A percentile compares a stretch with the other conserved stretches of the same genome.
Evolutionary conservation across 2,888 invertebrate species (phyloP).

Genomic region (Amblyteles armatorius): DNA sequence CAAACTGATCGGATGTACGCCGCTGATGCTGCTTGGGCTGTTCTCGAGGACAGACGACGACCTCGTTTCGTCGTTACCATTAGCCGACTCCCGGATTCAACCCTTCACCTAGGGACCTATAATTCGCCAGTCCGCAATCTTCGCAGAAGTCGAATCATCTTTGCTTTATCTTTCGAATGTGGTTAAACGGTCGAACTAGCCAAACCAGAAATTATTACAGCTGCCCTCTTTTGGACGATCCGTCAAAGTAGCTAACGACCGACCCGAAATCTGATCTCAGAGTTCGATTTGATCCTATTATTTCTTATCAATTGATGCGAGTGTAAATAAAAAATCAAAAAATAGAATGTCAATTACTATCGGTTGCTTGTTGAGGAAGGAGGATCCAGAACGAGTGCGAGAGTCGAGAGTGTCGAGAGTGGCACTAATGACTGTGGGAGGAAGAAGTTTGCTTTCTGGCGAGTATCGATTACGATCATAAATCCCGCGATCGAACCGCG

Average conservation of each 20-base stretch:
- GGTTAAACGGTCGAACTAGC: no score
- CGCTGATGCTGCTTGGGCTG: neutral
- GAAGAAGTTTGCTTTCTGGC: conserved; percentile 2
- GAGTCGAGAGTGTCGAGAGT: neutral
- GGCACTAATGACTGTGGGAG: conserved; percentile 1
- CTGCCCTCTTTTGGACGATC: no score
- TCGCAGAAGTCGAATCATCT: neutral
- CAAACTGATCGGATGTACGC: conserved; percentile 33
- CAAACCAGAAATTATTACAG: no score
- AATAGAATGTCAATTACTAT: neutral
- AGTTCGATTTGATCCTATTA: neutral
- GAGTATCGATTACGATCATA: conserved; percentile 33
- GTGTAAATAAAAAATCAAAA: neutral
- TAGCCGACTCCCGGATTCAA: conserved; percentile 15
- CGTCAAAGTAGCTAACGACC: neutral
- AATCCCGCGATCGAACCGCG: conserved; percentile 1
- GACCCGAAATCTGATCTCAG: neutral
- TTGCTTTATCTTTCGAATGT: no score
- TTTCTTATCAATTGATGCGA: neutral
- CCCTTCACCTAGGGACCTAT: neutral
- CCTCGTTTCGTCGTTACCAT: neutral
- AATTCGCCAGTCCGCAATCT: neutral
- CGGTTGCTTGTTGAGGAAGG: neutral
- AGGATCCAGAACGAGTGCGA: neutral
- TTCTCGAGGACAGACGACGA: conserved; percentile 6